Base-by-base conservation (phyloP, 2,797 vertebrate genomes). In the Heterohyrax brucei region DNA sequence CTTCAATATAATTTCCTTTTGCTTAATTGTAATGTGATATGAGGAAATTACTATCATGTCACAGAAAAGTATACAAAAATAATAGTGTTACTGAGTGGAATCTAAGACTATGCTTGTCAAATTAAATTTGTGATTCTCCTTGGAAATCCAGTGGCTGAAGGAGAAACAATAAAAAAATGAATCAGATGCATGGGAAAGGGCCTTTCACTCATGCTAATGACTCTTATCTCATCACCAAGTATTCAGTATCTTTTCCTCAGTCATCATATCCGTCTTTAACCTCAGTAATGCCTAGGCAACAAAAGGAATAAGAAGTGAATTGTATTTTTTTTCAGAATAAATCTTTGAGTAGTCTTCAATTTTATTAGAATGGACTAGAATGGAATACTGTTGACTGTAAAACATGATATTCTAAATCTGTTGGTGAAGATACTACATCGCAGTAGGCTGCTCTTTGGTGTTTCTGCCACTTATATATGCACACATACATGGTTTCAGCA, bases 191-290 rank as follows among this genome's bases (percentile, higher is more conserved):
- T 94, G 56, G 83, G 87, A 94, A 95, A 95, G 85, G 79, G 81
- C 93, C 81, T 96, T 97, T 97, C 84, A 89, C 56, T 97, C 96
- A 94, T 89, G 92, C 75, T 97, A 97, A 97, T 93, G 96, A 87
- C 39, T 94, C 53, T 96, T 96, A 79, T 96, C 66, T 92, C 83
- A 89, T 96, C 90, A 96, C 91, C 73, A 82, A 33, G 77, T 96
- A 80, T 93, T 95, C 95, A 97, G 95, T 93, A 92, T 62, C 81
- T 95, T 93, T 97, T 88, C 56, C 66, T 92, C 33, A 50, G 59
- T 75, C 75, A 73, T 44, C 16, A 0, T 18, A 16, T 80, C 10
- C 44, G 39, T 77, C 13, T n/a, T 66, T 87, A 44, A 72, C 22
- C 10, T 72, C 79, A 22, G 28, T 73, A 79, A 79, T 72, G 59